A percentile compares a stretch with the other conserved stretches of the same genome.
phyloP scores from a whole-genome alignment of 92 coral and sea anemone genomes.

The Metridium senile region DNA sequence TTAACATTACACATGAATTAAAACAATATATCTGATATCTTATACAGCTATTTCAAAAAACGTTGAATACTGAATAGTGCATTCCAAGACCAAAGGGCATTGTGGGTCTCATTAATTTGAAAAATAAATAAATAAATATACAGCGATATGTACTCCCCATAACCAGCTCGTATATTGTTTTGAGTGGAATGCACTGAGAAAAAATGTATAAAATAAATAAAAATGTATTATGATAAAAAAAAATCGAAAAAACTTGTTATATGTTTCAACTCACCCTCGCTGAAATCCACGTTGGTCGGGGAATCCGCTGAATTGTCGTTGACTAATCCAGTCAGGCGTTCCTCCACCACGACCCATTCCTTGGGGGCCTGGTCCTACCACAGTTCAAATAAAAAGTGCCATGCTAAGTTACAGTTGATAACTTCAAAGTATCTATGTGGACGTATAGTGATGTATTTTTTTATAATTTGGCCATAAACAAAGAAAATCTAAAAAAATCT shows the following conservation, averaged over 20 bases:
- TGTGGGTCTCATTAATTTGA: neutral
- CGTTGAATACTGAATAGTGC: no score
- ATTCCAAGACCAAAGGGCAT: no score
- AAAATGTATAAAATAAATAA: no score
- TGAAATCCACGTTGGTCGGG: conserved; percentile 96
- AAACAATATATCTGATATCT: neutral
- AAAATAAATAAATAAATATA: no score
- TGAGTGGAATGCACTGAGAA: no score
- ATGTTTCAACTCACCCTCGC: conserved; percentile 71
- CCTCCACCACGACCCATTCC: conserved; percentile 76
- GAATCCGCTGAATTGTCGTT: conserved; percentile 85
- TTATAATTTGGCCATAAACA: no score
- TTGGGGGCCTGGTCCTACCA: conserved; percentile 75
- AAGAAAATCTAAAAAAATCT: no score
- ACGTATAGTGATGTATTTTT: no score
- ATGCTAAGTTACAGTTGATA: neutral
- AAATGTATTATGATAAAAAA: neutral
- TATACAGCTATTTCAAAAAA: no score
- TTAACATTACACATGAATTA: neutral
- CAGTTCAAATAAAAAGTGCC: neutral
- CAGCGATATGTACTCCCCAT: no score
- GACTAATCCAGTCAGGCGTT: conserved; percentile 86
- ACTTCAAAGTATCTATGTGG: no score
- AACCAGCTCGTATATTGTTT: no score
- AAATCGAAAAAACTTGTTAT: neutral